A percentile compares a stretch with the other conserved stretches of the same genome.
Evolutionary conservation across 2,113 vertebrate species (phyloP).

Genomic region (Mormyrus lacerda): DNA sequence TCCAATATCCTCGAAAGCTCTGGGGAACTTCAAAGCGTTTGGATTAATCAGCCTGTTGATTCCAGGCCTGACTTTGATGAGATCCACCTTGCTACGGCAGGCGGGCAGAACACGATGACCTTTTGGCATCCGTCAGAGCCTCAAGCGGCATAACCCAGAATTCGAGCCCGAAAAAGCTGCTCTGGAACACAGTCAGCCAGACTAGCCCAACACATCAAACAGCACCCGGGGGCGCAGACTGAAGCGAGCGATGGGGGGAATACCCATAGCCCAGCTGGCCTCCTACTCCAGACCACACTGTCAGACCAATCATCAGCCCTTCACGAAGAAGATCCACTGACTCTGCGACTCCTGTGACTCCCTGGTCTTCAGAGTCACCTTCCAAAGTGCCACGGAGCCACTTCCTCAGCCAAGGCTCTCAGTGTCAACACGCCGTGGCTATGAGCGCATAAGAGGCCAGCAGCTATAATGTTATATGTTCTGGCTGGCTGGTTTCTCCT

Average conservation of each 20-base stretch:
- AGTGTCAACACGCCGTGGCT: not conserved
- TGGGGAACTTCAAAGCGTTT: not conserved
- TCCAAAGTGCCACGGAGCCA: not conserved
- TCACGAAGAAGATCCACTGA: conserved; percentile 14
- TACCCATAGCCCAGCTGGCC: not conserved
- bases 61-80: conserved; percentile 1
- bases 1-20: not conserved
- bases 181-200: too few relatives aligned
- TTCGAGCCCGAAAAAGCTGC: not conserved
- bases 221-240: not conserved
- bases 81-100: not conserved
- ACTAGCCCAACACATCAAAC: not conserved
- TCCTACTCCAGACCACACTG: not conserved
- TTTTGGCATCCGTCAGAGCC: not conserved
- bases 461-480: not conserved
- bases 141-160: conserved; percentile 4
- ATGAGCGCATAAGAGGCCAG: not conserved
- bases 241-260: not conserved
- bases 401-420: not conserved
- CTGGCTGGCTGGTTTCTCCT: not conserved
- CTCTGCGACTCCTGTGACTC: not conserved
- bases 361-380: not conserved
- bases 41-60: not conserved
- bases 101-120: not conserved
- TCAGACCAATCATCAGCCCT: conserved; percentile 22